Base-by-base conservation (phyloP, 2,797 vertebrate genomes). In the Lophius americanus region DNA sequence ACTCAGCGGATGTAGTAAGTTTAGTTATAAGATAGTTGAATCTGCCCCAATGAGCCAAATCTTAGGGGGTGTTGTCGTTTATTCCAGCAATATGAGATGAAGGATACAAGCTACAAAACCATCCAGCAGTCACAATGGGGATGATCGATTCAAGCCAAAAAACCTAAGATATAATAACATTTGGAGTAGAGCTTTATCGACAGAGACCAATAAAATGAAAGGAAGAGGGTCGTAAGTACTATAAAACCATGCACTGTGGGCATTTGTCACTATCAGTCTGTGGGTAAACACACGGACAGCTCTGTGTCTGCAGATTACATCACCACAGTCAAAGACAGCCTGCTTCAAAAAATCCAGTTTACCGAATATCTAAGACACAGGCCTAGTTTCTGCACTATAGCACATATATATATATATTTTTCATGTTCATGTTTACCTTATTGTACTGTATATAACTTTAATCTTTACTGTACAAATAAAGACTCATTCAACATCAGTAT, bases 221-320 rank as follows among this genome's bases (percentile, higher is more conserved):
- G 48, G 56, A 39, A 9, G 13, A 56, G 12, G 5, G 9, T 7
- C 51, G 51, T 35, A 44, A 54, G 58, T 51, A 36, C 3, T 33
- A 59, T 54, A 39, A 68, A 56, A 53, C 41, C 13, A 14, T 44
- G 9, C 23, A 3, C 12, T 61, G 13, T 42, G n/a, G 13, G 35
- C 42, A 13, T 59, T 44, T 66, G 35, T 12, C 4, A 9, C 36
- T 39, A 4, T 79, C 23, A 9, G 35, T 23, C 43, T 41, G 10
- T 3, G 38, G 42, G 36, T 49, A 58, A 48, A 60, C 39, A 37
- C 70, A 41, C 32, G 60, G 11, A 10, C 42, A 12, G 32, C 43
- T 52, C n/a, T 65, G 42, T 72, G 67, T 66, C 32, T 42, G 42
- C 9, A 50, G 51, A 69, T 49, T 62, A 11, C 42, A 76, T 73